Base-by-base conservation (phyloP, 2,113 vertebrate genomes). In the Turdus rufiventris region DNA sequence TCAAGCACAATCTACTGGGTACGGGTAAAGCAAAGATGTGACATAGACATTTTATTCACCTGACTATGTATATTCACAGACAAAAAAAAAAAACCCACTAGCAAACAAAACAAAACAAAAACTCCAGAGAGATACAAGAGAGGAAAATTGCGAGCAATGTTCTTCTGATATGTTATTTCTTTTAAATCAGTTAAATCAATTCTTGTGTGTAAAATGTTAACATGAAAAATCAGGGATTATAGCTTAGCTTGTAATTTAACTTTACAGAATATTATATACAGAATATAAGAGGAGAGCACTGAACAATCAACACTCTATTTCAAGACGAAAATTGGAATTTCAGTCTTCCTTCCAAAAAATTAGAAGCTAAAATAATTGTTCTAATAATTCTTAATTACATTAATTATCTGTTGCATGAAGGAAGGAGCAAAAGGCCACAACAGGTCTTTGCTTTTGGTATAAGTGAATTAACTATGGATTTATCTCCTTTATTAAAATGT, bases 91-190 rank as follows among this genome's bases (percentile, higher is more conserved):
- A 63, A 17, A 1, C 14, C 45, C n/a, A n/a, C 6, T 33, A 53
- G 34, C 14, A 53, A 68, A 38, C 4, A 50, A 65, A 43, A 43
- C 6, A 16, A 38, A 77, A 33, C 14, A 12, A n/a, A 38, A 74
- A 40, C 17, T 36, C 0, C 20, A 82, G 31, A 74, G 14, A 7
- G 12, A n/a, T 47, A 63, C 0, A 0, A 48, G 9, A 56, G 31
- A 70, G 12, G 10, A 61, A 85, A 62, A 36, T 2, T 8, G 1
- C 16, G 62, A 79, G 11, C 10, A 61, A 47, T 34, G 3, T 29
- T 73, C 14, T 75, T 62, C 43, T 33, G 15, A 21, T 36, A 33
- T 2, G 20, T 4, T 23, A 31, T 67, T 85, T 76, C n/a, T 75
- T 71, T 43, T 21, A 33, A 60, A 13, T 36, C 2, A 5, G 19